These are phyloP conservation scores for Lampris megalopsis DNA, from an alignment of 2,113 vertebrate species.

Conservation along the genomic window DNA sequence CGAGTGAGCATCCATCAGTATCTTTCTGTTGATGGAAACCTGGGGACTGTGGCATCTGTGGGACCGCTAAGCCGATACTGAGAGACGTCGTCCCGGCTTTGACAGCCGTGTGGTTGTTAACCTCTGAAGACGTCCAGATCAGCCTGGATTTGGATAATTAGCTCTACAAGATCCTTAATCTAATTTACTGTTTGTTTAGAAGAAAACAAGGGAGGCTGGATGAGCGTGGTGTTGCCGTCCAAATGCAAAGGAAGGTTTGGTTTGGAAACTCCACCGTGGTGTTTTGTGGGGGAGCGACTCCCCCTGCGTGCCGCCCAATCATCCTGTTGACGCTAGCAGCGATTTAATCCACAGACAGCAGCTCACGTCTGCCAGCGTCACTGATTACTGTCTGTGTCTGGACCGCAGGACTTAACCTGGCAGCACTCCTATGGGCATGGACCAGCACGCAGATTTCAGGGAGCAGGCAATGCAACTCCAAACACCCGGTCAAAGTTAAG, in stretches of 20 bases:
- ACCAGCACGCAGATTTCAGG: no score
- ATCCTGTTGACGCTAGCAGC: not conserved
- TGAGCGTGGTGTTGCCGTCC: not conserved
- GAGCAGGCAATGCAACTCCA: no score
- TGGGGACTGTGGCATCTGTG: no score
- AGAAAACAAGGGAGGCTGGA: conserved; percentile 13
- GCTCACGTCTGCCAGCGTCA: conserved; percentile 11
- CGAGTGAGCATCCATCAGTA: no score
- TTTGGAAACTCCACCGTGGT: not conserved
- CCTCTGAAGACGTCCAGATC: conserved; percentile 39
- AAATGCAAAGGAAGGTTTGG: conserved; percentile 4
- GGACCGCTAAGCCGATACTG: no score
- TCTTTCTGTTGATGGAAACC: no score
- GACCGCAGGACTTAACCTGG: conserved; percentile 42
- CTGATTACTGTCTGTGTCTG: conserved; percentile 47
- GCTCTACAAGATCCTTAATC: conserved; percentile 31
- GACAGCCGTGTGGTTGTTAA: conserved; percentile 2
- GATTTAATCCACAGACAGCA: conserved; percentile 30
- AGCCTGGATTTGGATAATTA: conserved; percentile 53
- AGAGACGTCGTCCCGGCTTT: not conserved
- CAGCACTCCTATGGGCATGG: no score
- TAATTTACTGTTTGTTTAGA: conserved; percentile 41
- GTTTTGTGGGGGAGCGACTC: conserved; percentile 6
- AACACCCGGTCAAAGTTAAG: no score
- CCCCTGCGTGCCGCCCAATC: not conserved